Conservation (phyloP, 2,888 invertebrate genomes). For the Cephus nigrinus region DNA sequence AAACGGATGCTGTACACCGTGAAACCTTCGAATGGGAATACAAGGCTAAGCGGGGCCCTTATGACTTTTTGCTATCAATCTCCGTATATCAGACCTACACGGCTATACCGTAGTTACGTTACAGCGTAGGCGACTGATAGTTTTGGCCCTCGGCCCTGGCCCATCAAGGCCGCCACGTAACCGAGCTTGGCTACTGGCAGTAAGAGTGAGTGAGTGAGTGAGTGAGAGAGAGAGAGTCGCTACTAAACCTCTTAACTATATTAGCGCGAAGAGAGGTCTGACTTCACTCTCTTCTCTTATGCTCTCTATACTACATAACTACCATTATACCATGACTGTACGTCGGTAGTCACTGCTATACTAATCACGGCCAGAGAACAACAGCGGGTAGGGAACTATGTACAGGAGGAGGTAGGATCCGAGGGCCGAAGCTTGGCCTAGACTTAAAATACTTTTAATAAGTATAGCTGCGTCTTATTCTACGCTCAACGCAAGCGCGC, state of each 20-base stretch:
- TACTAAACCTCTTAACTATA: conserved; percentile 44
- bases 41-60: not conserved
- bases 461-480: conserved; percentile 51
- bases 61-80: not conserved
- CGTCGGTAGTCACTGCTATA: not conserved
- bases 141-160: conserved; percentile 61
- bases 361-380: not conserved
- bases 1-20: not conserved
- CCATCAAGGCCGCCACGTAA: conserved; percentile 53
- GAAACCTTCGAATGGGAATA: not conserved
- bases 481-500: conserved; percentile 4
- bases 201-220: conserved; percentile 25
- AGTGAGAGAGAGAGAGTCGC: conserved; percentile 24
- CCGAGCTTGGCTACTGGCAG: conserved; percentile 12
- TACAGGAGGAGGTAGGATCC: conserved; percentile 33
- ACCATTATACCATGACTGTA: not conserved
- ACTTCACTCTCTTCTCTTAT: not conserved
- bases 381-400: not conserved
- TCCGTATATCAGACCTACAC: not conserved
- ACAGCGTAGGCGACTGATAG: conserved; percentile 26
- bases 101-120: not conserved
- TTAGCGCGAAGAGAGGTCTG: conserved; percentile 29
- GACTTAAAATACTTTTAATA: conserved; percentile 61
- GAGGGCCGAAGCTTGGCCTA: conserved; percentile 56
- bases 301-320: not conserved